A percentile compares a stretch with the other conserved stretches of the same genome.
Evolutionary conservation across 2,888 invertebrate genomes (phyloP).

Genomic region (Cosmorhoe ocellata): DNA sequence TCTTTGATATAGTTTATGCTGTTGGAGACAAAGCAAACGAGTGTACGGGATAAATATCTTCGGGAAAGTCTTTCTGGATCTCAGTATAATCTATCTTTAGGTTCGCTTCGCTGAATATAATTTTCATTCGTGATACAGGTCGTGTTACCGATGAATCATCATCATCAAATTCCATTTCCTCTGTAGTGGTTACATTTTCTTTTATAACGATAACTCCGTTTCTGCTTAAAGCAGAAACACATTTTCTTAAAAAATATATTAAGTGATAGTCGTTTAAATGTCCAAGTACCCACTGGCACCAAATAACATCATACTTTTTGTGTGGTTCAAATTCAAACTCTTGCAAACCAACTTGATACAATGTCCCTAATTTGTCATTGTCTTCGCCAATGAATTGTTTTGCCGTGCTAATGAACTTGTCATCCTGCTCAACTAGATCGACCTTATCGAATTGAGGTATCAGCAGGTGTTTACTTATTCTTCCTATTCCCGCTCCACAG

Average conservation of each 20-base stretch:
- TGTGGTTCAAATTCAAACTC: conserved; percentile 91
- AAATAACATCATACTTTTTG: conserved; percentile 93
- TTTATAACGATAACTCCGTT: conserved; percentile 64
- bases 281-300: conserved; percentile 98
- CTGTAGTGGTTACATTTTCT: conserved; percentile 89
- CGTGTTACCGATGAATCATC: conserved; percentile 95
- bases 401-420: conserved; percentile 90
- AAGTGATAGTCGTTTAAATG: conserved; percentile 94
- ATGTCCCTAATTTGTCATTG: conserved; percentile 83
- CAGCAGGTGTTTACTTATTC: conserved; percentile 93
- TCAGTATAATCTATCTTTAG: conserved; percentile 86
- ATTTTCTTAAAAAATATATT: conserved; percentile 85
- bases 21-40: conserved; percentile 89
- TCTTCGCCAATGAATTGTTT: conserved; percentile 69
- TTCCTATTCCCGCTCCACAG: conserved; percentile 98
- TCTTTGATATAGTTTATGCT: neutral
- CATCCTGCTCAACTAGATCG: conserved; percentile 96
- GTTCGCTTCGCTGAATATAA: conserved; percentile 87
- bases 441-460: conserved; percentile 90
- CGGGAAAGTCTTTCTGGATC: conserved; percentile 92
- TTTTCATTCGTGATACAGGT: conserved; percentile 83
- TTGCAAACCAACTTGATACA: conserved; percentile 90
- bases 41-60: conserved; percentile 92
- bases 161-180: conserved; percentile 87
- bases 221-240: conserved; percentile 70